Evolutionary conservation across 2,888 invertebrate genomes (phyloP).

Genomic region (Allolobophora icterica): DNA sequence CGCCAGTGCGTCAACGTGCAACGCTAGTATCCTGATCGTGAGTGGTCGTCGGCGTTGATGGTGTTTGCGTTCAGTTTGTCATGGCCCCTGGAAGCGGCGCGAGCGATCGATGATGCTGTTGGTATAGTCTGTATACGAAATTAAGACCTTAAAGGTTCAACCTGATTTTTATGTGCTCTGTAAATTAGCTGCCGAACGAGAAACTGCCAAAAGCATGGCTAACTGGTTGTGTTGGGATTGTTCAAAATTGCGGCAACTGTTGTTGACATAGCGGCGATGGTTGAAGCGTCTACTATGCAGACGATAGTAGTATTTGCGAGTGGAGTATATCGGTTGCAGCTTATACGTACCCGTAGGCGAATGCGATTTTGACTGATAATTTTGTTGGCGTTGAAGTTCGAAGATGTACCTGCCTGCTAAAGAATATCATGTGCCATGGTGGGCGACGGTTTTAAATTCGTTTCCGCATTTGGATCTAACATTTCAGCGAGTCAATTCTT

Average conservation of each 20-base stretch:
- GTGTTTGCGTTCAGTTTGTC: neutral
- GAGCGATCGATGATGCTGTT: neutral
- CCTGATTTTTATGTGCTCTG: neutral
- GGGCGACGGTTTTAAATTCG: constrained; percentile 84
- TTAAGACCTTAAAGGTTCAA: neutral
- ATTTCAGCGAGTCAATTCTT: constrained; percentile 86
- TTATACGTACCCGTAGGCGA: neutral
- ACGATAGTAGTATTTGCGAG: neutral
- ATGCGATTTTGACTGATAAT: neutral
- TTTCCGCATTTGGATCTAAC: constrained; percentile 91
- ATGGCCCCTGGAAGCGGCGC: constrained; percentile 1
- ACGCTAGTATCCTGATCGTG: neutral
- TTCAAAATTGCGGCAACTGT: neutral
- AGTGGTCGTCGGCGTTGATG: neutral
- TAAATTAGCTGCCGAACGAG: neutral
- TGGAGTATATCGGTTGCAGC: neutral
- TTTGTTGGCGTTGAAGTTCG: neutral
- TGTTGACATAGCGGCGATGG: neutral
- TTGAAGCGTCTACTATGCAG: neutral
- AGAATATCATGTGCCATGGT: constrained; percentile 45
- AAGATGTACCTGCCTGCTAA: constrained; percentile 28
- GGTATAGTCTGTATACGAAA: neutral
- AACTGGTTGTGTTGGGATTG: neutral
- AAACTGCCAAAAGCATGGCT: neutral
- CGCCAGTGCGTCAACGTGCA: neutral